Conservation (phyloP, 2,113 vertebrate genomes). For the Bufo bufo region DNA sequence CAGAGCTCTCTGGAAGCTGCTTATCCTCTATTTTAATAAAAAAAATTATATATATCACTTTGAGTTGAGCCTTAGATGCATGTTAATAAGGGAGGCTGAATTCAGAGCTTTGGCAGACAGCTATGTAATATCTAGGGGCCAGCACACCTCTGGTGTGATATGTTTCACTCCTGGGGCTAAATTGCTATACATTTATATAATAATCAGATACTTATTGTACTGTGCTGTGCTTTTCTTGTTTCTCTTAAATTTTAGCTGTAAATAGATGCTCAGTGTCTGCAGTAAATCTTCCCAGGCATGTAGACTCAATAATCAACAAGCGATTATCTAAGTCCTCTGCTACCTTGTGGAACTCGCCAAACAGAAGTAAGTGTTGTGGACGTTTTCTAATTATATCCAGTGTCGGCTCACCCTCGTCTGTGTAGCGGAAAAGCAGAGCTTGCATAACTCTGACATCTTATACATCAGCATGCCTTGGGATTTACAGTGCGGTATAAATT, state of each 20-base stretch:
- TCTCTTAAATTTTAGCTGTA: slow-evolving; percentile 80
- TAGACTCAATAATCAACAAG: slow-evolving; percentile 99
- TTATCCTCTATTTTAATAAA: not conserved
- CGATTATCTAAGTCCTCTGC: slow-evolving; percentile 99
- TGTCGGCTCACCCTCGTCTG: not conserved
- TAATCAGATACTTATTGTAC: not conserved
- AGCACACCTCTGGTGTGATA: not conserved
- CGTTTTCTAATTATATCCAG: not conserved
- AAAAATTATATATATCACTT: not conserved
- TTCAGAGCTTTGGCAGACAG: not conserved
- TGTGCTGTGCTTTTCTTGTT: slow-evolving; percentile 13
- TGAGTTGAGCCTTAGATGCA: not conserved
- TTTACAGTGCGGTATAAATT: slow-evolving; percentile 1
- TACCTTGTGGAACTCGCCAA: slow-evolving; percentile 98
- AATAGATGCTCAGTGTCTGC: slow-evolving; percentile 97
- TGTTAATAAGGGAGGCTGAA: not conserved
- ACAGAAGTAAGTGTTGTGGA: slow-evolving; percentile 89
- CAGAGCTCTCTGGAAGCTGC: not conserved
- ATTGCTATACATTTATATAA: not conserved
- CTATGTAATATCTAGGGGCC: not conserved
- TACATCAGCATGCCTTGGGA: not conserved
- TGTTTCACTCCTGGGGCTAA: not conserved
- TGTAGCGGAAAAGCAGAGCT: not conserved
- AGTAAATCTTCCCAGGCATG: slow-evolving; percentile 99
- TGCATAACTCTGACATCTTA: not conserved